Base-by-base conservation (phyloP, 2,888 invertebrate species). In the Brachypalpus laphriformis region DNA sequence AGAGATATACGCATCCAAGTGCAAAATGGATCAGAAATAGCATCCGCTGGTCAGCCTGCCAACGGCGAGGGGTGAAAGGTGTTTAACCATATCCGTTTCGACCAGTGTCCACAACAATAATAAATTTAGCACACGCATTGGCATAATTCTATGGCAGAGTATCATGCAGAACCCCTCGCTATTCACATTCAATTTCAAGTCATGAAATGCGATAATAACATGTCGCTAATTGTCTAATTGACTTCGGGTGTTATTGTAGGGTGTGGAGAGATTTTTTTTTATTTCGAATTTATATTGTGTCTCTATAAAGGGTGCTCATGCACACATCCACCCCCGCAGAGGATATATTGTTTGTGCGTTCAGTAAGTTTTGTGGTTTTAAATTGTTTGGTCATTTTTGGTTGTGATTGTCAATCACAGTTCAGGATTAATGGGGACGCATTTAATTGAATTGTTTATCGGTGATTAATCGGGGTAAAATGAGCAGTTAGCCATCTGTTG, bases 361-460 rank as follows among this genome's bases (percentile, higher is more conserved):
- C 37, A 37, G 34, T 18, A 45, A 47, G 51, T 77, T 57, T 72
- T 83, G 82, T 63, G 78, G 78, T 68, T 83, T 83, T 68, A 75
- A 81, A 85, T 76, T 75, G 85, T 81, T 81, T 80, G 70, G 56
- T 80, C 74, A 65, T 54, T 83, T 75, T 54, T 34, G 81, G 71
- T 75, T 85, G 85, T 85, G 85, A 85, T 85, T 75, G 75, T 40
- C 85, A 85, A 85, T 85, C 76, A 75, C 57, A 57, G 57, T 66
- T 75, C 7, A 16, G 76, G 85, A 85, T 85, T 81, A 85, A 75
- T 81, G 70, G 85, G 47, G 11, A 66, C 16, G 51, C 56, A 57
- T 75, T 85, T 81, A 85, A 85, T 85, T 81, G 85, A 85, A 85
- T 85, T 85, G 85, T 81, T 85, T 81, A 85, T 70, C 74, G 85